Percentiles rank a stretch among this genome's conserved stretches.
phyloP scores from a whole-genome alignment of 2,888 invertebrate genomes.

The Synergus japonicus region DNA sequence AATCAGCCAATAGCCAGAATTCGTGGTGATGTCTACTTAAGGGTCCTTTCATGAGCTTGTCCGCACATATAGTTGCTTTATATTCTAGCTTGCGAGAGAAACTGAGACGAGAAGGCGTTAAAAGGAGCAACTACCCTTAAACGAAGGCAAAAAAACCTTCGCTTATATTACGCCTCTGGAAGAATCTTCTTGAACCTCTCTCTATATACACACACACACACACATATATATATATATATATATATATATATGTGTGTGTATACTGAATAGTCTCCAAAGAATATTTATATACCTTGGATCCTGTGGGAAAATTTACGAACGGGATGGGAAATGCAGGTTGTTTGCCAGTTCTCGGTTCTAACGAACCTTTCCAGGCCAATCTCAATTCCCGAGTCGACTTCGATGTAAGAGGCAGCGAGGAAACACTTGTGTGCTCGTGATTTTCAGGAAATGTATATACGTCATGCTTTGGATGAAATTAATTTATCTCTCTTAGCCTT shows the following conservation, averaged over 20 bases:
- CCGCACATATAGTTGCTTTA: not conserved
- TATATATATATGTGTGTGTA: not conserved
- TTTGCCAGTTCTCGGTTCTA: constrained; percentile 6
- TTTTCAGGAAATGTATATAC: not conserved
- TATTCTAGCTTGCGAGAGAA: not conserved
- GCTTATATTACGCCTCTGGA: not conserved
- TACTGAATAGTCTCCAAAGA: not conserved
- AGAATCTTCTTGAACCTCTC: not conserved
- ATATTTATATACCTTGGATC: constrained; percentile 4
- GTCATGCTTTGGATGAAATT: not conserved
- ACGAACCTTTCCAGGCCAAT: constrained; percentile 24
- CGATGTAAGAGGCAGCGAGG: not conserved
- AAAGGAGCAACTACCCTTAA: not conserved
- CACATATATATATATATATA: too few species aligned
- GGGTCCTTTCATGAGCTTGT: not conserved
- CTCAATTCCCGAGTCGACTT: constrained; percentile 25
- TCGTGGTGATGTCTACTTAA: not conserved
- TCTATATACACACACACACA: too few species aligned
- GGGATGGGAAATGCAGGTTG: not conserved
- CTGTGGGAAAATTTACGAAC: not conserved
- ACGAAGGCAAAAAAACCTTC: not conserved
- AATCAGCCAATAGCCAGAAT: not conserved
- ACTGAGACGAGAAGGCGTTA: not conserved
- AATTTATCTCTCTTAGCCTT: not conserved
- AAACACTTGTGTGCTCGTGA: not conserved